Conservation (phyloP, 2,113 vertebrate species). For the Cavia porcellus region DNA sequence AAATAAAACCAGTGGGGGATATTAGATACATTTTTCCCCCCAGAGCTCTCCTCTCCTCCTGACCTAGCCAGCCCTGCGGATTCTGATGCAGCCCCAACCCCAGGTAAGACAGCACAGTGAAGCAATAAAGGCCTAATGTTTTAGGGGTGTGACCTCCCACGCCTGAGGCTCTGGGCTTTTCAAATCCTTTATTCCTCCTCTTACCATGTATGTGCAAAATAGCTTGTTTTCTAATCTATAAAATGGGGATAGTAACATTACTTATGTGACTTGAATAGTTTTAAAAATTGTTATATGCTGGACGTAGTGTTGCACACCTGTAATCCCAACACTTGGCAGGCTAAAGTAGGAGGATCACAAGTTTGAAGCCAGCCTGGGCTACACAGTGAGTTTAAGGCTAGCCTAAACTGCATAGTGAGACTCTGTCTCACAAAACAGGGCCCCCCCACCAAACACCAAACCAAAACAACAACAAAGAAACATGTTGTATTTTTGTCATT, state of each 20-base stretch:
- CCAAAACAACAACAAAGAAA: neutral
- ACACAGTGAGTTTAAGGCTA: neutral
- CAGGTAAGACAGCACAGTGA: neutral
- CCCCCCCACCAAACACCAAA: neutral
- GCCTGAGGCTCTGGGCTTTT: neutral
- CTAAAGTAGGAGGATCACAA: neutral
- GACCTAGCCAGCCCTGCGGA: neutral
- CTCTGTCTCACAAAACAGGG: neutral
- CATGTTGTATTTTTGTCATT: neutral
- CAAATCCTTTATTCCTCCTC: slow-evolving; percentile 8
- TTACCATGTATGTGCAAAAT: neutral
- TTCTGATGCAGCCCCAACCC: neutral
- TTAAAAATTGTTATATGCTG: neutral
- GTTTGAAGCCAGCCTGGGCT: neutral
- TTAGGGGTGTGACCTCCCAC: neutral
- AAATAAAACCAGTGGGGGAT: slow-evolving; percentile 6
- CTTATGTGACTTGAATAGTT: neutral
- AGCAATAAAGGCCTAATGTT: neutral
- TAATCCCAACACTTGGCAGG: neutral
- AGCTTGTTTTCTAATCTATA: slow-evolving; percentile 31
- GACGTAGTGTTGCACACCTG: neutral
- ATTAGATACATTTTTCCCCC: neutral
- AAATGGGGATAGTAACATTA: neutral
- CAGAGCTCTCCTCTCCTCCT: neutral
- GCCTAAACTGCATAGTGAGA: neutral